Evolutionary conservation across 2,888 invertebrate species (phyloP).

Genomic region (Norana najaformis): DNA sequence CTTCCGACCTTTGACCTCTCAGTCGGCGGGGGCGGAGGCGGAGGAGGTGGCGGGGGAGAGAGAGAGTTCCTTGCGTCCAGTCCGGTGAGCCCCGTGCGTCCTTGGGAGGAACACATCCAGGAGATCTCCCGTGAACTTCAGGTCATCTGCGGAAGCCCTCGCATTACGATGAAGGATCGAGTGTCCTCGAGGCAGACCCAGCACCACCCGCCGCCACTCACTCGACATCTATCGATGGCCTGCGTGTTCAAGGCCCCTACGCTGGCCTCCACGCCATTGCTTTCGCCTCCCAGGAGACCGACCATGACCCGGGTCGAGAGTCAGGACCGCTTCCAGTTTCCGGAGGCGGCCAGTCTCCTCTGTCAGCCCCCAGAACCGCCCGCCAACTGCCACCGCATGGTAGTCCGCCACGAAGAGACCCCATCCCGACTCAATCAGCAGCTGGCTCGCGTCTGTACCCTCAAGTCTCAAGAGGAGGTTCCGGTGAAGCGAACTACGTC

Average conservation of each 20-base stretch:
- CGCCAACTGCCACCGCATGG: background rate
- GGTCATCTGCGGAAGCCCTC: constrained; percentile 8
- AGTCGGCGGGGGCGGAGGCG: background rate
- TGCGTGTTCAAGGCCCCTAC: background rate
- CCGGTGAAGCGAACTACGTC: background rate
- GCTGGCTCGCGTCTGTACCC: constrained; percentile 2
- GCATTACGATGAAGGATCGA: background rate
- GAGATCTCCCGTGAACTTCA: constrained; percentile 2
- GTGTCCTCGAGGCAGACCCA: background rate
- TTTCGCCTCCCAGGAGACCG: background rate
- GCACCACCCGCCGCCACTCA: background rate
- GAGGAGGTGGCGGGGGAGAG: background rate
- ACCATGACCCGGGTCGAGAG: background rate
- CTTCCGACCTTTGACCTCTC: constrained; percentile 23
- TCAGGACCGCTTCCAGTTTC: background rate
- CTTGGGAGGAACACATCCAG: constrained; percentile 3
- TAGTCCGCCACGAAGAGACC: constrained; percentile 9
- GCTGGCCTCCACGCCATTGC: background rate
- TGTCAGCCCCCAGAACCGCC: background rate
- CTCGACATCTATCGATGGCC: background rate
- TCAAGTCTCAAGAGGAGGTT: background rate
- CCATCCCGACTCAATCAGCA: background rate
- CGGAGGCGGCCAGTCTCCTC: background rate
- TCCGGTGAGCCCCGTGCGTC: background rate
- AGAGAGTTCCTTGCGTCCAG: background rate